Evolutionary conservation across 2,797 vertebrate species (phyloP).

Genomic region (Pipistrellus pygmaeus): DNA sequence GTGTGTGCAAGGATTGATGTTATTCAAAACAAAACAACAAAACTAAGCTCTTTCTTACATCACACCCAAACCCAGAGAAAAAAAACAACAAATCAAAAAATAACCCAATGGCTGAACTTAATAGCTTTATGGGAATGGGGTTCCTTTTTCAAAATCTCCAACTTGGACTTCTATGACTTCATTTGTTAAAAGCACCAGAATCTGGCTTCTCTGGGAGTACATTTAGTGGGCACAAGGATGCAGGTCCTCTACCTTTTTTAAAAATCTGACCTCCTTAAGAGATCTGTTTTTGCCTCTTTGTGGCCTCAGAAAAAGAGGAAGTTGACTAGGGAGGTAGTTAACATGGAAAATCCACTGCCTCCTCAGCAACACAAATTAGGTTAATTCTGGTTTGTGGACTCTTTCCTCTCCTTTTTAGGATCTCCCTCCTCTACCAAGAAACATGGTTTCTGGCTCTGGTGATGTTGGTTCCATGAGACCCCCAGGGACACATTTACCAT

Average conservation of each 20-base stretch:
- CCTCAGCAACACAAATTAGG: background rate
- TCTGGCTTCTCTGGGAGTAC: background rate
- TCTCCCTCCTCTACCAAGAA: background rate
- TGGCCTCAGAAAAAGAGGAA: background rate
- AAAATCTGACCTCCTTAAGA: background rate
- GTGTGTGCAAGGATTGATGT: conserved; percentile 93
- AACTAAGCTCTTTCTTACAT: conserved; percentile 72
- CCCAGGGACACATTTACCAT: background rate
- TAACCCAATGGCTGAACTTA: conserved; percentile 47
- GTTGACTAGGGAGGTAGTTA: background rate
- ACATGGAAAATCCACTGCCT: background rate
- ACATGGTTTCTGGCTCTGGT: background rate
- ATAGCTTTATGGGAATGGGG: conserved; percentile 38
- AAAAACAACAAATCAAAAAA: conserved; percentile 37
- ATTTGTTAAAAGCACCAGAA: background rate
- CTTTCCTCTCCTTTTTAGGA: background rate
- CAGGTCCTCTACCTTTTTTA: background rate
- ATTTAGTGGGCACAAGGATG: background rate
- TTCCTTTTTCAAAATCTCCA: conserved; percentile 40
- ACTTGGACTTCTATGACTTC: background rate
- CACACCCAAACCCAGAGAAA: conserved; percentile 69
- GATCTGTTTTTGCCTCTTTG: background rate
- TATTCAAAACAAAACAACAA: conserved; percentile 79
- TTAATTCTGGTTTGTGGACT: background rate
- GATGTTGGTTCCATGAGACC: background rate